A percentile compares a stretch with the other conserved stretches of the same genome.
Evolutionary conservation across 1,140 invertebrate species (phyloP).

Genomic region (Drosophila kepulauana): DNA sequence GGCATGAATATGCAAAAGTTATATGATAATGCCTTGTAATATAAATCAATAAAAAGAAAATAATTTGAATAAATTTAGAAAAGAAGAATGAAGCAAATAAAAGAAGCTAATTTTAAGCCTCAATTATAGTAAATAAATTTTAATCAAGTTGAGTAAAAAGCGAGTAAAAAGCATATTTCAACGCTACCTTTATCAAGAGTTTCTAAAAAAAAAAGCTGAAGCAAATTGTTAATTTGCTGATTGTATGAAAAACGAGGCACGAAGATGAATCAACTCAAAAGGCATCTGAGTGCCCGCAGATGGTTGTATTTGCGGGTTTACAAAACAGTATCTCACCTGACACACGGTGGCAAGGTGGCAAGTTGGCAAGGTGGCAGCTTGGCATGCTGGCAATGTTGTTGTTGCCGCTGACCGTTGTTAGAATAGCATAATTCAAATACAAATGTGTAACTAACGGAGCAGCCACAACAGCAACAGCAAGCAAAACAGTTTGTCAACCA

Average conservation of each 20-base stretch:
- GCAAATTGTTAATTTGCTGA: background rate
- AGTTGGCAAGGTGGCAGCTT: background rate
- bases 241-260: background rate
- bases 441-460: conserved; percentile 35
- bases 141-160: too few relatives aligned
- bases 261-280: background rate
- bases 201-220: too few relatives aligned
- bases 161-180: too few relatives aligned
- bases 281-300: background rate
- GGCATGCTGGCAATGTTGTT: conserved; percentile 11
- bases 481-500: conserved; percentile 66
- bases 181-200: background rate
- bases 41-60: too few relatives aligned
- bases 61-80: too few relatives aligned
- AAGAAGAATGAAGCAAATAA: too few relatives aligned
- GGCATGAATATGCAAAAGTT: too few relatives aligned
- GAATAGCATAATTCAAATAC: conserved; percentile 16
- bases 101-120: too few relatives aligned
- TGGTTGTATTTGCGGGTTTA: background rate
- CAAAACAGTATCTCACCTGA: conserved; percentile 6
- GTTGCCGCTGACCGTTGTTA: conserved; percentile 18
- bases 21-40: too few relatives aligned
- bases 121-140: too few relatives aligned
- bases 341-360: background rate
- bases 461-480: conserved; percentile 19